A percentile compares a stretch with the other conserved stretches of the same genome.
Evolutionary conservation across 2,888 invertebrate species (phyloP).

Genomic region (Nasonovia ribisnigri): DNA sequence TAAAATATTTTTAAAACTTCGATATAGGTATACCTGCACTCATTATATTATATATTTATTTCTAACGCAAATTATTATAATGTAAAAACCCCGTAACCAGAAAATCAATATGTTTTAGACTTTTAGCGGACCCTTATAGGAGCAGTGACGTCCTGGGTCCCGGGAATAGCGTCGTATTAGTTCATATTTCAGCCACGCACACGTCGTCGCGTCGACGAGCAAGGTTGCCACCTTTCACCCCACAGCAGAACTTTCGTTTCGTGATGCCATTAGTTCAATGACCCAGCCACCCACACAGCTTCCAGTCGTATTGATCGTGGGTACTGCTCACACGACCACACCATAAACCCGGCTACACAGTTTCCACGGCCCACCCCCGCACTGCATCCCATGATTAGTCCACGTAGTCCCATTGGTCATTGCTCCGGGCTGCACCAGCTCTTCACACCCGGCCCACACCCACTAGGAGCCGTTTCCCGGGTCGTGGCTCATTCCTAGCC

Average conservation of each 20-base stretch:
- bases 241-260: background rate
- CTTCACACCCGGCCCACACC: background rate
- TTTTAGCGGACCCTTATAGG: background rate
- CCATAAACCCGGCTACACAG: background rate
- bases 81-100: background rate
- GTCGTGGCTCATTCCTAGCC: no score
- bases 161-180: background rate
- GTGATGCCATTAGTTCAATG: background rate
- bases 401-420: background rate
- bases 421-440: background rate
- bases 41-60: background rate
- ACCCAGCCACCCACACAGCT: background rate
- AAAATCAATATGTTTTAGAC: background rate
- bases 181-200: background rate
- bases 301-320: background rate
- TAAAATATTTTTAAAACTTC: background rate
- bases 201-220: no score
- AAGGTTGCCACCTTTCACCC: background rate
- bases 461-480: accelerated
- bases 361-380: background rate
- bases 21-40: background rate
- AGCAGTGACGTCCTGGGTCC: background rate
- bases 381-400: background rate
- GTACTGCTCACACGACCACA: background rate
- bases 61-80: background rate